A percentile compares a stretch with the other conserved stretches of the same genome.
Conservation (phyloP, 1,140 invertebrate genomes). For the Argopecten irradians region DNA sequence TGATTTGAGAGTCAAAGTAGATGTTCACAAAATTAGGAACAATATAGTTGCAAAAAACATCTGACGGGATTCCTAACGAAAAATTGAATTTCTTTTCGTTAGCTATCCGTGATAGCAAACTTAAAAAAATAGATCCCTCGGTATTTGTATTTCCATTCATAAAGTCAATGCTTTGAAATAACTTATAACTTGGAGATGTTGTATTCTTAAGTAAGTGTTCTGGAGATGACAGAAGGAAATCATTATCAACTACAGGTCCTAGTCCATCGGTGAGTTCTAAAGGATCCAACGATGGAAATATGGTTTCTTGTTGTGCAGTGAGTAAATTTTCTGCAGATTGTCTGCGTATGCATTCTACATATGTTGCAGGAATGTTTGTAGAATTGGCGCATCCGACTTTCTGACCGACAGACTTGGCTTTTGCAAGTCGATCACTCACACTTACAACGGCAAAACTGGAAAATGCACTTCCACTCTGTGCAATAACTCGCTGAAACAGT, state of each 20-base stretch:
- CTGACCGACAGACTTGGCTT: background rate
- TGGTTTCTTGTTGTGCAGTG: background rate
- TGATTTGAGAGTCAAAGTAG: background rate
- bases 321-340: background rate
- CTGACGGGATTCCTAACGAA: background rate
- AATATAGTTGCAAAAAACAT: background rate
- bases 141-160: background rate
- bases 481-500: constrained; percentile 29
- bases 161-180: background rate
- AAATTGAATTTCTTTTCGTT: background rate
- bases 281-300: background rate
- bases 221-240: background rate
- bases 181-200: background rate
- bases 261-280: background rate
- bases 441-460: background rate
- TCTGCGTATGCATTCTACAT: background rate
- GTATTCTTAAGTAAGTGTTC: background rate
- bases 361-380: background rate
- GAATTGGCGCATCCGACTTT: background rate
- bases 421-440: background rate
- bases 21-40: background rate
- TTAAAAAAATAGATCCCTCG: background rate
- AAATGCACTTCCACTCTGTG: constrained; percentile 11
- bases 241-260: background rate
- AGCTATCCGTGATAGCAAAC: background rate